Base-by-base conservation (phyloP, 2,888 invertebrate genomes). In the Nomada ferruginata region DNA sequence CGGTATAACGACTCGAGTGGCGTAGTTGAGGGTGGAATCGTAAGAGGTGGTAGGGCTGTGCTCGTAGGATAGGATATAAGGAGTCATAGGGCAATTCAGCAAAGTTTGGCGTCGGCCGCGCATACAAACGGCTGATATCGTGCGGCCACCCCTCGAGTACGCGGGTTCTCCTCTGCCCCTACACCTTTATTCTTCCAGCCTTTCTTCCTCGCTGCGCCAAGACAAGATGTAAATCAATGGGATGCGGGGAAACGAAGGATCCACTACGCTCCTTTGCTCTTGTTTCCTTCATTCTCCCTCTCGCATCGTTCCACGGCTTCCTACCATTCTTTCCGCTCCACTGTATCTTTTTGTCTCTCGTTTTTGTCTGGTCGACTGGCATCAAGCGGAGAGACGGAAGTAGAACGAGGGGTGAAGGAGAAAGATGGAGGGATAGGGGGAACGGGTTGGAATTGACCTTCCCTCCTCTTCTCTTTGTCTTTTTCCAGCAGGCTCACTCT, bases 191-290 rank as follows among this genome's bases (percentile, higher is more conserved):
- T 87, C 84, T 73, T 82, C 77, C 70, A 71, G 78, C 83, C 76
- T 78, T 82, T 85, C 83, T 84, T 89, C 87, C 82, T 83, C 68
- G 77, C 83, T 64, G 86, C 82, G 82, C 89, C 90, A 89, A 91
- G 92, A 92, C 92, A 91, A 92, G 92, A 93, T 93, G 93, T 93
- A 93, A 93, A 93, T 93, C 93, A 93, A 93, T 92, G 93, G 92
- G 87, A 89, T 88, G 88, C 87, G 85, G 86, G 84, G 85, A 89
- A 90, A 90, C 89, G 90, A 89, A 90, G 87, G 86, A 87, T 89
- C 85, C 86, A 80, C 88, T 85, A 63, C 84, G 80, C 78, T 77
- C 77, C 75, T 72, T 75, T 66, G 52, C 66, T 66, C 76, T 76
- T 79, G 71, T 80, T 79, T 76, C 71, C 81, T 73, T 71, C 65